These are phyloP conservation scores for Gasteruption jaculator DNA, from an alignment of 2,888 invertebrate genomes.

Conservation along the genomic window DNA sequence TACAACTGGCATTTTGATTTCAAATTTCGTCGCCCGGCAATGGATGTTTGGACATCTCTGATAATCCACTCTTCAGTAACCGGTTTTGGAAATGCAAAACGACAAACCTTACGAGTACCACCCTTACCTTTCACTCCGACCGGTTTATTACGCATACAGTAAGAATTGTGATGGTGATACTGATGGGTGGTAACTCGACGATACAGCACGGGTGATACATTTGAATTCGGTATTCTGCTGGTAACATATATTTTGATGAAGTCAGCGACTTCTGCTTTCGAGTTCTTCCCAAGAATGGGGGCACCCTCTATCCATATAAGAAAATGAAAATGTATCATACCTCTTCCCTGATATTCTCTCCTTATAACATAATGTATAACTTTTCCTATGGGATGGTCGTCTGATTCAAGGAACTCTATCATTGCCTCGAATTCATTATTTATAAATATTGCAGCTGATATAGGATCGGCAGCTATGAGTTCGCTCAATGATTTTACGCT, in stretches of 20 bases:
- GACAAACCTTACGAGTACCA: conserved; percentile 23
- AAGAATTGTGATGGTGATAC: conserved; percentile 29
- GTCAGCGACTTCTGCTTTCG: conserved; percentile 25
- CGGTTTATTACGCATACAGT: conserved; percentile 31
- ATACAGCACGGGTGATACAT: conserved; percentile 26
- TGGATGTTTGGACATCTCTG: conserved; percentile 26
- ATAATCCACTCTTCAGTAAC: conserved; percentile 25
- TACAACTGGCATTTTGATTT: conserved; percentile 29
- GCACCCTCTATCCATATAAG: conserved; percentile 35
- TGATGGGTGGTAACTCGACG: conserved; percentile 28
- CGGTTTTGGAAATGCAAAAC: conserved; percentile 31
- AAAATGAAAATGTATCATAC: conserved; percentile 25
- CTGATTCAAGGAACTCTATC: conserved; percentile 30
- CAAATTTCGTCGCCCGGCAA: conserved; percentile 30
- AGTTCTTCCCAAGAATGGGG: conserved; percentile 25
- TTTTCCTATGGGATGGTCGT: conserved; percentile 24
- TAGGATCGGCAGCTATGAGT: conserved; percentile 34
- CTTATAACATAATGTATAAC: conserved; percentile 24
- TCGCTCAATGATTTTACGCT: no score
- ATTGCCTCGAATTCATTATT: conserved; percentile 33
- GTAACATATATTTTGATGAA: conserved; percentile 28
- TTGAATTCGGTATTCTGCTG: conserved; percentile 25
- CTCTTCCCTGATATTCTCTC: conserved; percentile 27
- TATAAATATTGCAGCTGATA: conserved; percentile 34
- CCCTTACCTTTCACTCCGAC: conserved; percentile 29